A percentile compares a stretch with the other conserved stretches of the same genome.
Conservation (phyloP, 2,113 vertebrate genomes). For the Phoenicopterus ruber region DNA sequence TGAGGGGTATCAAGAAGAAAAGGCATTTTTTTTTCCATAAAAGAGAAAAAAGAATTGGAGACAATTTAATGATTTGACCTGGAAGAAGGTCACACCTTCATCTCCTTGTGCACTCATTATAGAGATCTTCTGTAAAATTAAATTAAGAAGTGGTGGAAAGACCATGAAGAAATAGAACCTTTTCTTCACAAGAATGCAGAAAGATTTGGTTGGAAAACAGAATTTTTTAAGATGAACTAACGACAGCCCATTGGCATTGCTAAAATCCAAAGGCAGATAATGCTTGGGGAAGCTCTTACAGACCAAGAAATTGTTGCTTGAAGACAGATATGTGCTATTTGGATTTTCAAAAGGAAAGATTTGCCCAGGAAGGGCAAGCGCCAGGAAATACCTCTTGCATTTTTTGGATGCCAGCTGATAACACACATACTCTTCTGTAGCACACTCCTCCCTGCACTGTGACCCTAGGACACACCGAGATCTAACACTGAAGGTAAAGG, state of each 20-base stretch:
- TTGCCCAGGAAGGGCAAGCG: neutral
- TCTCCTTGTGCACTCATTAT: neutral
- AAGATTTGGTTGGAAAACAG: neutral
- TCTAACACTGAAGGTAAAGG: neutral
- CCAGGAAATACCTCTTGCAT: neutral
- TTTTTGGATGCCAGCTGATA: neutral
- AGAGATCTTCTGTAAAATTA: neutral
- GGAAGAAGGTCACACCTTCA: neutral
- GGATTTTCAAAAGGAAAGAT: neutral
- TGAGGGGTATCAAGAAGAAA: neutral
- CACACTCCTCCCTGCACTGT: neutral
- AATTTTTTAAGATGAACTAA: neutral
- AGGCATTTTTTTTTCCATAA: neutral
- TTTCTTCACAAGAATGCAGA: neutral
- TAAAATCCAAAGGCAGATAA: neutral
- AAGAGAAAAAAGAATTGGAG: neutral
- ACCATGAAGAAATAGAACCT: neutral
- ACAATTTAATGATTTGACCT: neutral
- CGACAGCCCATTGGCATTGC: fast-evolving
- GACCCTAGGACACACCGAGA: neutral
- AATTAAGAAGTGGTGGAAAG: neutral
- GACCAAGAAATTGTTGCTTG: neutral
- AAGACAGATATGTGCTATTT: neutral
- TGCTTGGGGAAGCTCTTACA: neutral
- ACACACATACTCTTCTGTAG: neutral